These are phyloP conservation scores for Megamerina dolium DNA, from an alignment of 2,888 invertebrate species.

Conservation along the genomic window DNA sequence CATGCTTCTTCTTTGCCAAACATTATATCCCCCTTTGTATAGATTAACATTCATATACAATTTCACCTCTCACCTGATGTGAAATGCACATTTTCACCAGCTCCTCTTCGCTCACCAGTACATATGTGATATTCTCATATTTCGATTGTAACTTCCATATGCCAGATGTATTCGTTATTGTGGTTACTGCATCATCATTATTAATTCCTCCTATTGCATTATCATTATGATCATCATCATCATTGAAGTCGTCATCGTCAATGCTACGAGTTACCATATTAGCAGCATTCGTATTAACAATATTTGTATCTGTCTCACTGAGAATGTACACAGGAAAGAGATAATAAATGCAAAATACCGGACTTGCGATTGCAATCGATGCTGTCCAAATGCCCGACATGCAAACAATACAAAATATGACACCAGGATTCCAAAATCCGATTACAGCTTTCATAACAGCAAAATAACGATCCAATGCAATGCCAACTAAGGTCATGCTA, in stretches of 20 bases:
- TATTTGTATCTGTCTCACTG: too few species aligned
- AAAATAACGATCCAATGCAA: constrained; percentile 55
- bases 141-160: too few species aligned
- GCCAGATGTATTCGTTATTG: constrained; percentile 3
- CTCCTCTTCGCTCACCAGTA: constrained; percentile 17
- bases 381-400: constrained; percentile 46
- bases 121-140: constrained; percentile 10
- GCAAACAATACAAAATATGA: constrained; percentile 38
- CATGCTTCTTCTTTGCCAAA: too few species aligned
- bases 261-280: too few species aligned
- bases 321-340: too few species aligned
- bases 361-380: constrained; percentile 48
- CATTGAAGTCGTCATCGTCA: too few species aligned
- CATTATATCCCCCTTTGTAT: too few species aligned
- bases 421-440: constrained; percentile 50
- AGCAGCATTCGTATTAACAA: too few species aligned
- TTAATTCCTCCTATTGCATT: too few species aligned
- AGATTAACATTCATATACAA: too few species aligned
- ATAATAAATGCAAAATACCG: constrained; percentile 48
- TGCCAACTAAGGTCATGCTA: constrained; percentile 52
- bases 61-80: constrained; percentile 36
- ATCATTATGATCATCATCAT: too few species aligned
- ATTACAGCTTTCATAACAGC: constrained; percentile 50
- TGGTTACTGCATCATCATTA: neutral
- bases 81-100: constrained; percentile 37